Evolutionary conservation across 2,797 vertebrate genomes (phyloP), one percentile per base, ranked within the genome.

Genomic region (Taenioides sp.): DNA sequence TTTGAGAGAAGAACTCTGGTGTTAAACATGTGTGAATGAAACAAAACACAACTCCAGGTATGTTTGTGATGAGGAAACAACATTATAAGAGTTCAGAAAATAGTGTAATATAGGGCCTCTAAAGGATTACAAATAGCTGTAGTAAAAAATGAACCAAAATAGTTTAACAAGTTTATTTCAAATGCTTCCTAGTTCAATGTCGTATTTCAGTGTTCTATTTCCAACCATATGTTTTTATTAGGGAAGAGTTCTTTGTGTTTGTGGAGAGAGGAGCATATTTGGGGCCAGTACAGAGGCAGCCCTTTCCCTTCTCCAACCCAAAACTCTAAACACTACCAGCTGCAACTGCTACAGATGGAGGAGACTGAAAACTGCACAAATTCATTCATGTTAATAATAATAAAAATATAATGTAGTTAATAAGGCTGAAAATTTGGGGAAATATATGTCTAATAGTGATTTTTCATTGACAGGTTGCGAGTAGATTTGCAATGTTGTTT

Each of bases 311-410:
- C 65, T 85, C 74, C 84, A 79, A 76, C 82, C 85, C 83, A 73
- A 70, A 85, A 80, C 86, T 81, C 80, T 94, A 94, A 94, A 88
- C 92, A 89, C 89, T 90, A 92, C 92, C 93, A 94, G 94, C 93
- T 94, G 93, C 88, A 86, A 84, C 82, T 75, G 66, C 17, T 71
- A 74, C 67, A 58, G 76, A 22, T 43, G 64, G 59, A 75, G 74
- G 69, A 58, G 77, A 76, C 71, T 72, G 50, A 31, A 31, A 49
- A n/a, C 27, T n/a, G 40, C 25, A 27, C 31, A 40, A 49, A n/a
- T 23, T 16, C 22, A 43, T 25, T 23, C 63, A 50, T 27, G 63
- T 49, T 23, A 7, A 47, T 16, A 47, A 47, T 4, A 14, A 14
- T 1, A 16, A 17, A 1, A 47, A 47, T 47, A 47, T 47, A 47